Conservation (phyloP, 2,797 vertebrate species). For the Loriculus beryllinus region DNA sequence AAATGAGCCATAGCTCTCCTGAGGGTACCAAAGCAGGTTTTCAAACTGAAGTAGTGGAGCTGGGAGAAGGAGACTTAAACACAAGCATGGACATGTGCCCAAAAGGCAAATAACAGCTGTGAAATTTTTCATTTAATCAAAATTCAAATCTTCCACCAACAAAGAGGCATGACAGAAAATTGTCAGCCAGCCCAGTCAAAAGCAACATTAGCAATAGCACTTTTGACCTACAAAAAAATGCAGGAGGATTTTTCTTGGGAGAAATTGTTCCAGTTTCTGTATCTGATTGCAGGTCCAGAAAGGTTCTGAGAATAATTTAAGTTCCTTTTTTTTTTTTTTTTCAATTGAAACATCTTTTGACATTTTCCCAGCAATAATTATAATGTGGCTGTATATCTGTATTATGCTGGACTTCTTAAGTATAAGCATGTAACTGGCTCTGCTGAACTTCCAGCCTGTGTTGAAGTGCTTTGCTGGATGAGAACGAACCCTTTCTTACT, state of each 20-base stretch:
- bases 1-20: background rate
- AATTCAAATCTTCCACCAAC: background rate
- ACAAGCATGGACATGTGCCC: background rate
- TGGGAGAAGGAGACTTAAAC: background rate
- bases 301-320: background rate
- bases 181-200: constrained; percentile 6
- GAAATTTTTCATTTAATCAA: background rate
- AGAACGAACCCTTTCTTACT: background rate
- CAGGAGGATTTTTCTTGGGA: background rate
- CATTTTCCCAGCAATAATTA: background rate
- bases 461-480: constrained; percentile 24
- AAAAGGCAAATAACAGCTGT: background rate
- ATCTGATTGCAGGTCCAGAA: background rate
- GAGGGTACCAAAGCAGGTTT: background rate
- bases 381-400: background rate
- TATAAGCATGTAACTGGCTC: background rate
- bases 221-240: background rate
- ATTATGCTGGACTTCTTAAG: background rate
- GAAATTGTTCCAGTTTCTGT: background rate
- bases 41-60: background rate
- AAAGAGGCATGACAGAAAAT: background rate
- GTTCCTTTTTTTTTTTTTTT: constrained; percentile 14
- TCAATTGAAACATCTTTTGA: background rate
- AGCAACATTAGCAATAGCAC: background rate
- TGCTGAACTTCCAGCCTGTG: background rate